Evolutionary conservation across 2,113 vertebrate species (phyloP).

Genomic region (Pterocles orientalis): DNA sequence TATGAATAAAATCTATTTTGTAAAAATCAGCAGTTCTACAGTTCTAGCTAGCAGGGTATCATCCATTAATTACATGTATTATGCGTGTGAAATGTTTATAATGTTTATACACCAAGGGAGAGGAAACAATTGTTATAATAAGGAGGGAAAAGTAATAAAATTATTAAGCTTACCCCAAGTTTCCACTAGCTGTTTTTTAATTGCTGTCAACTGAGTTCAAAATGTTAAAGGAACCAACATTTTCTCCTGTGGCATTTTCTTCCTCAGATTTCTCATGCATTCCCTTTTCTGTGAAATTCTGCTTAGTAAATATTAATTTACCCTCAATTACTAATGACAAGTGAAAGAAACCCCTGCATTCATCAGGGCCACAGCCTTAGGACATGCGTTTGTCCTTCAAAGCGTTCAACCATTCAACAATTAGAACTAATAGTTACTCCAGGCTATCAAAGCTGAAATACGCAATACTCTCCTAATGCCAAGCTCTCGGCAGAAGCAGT

Average conservation of each 20-base stretch:
- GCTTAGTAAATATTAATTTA: slow-evolving; percentile 80
- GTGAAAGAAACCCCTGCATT: slow-evolving; percentile 76
- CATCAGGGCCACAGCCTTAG: slow-evolving; percentile 64
- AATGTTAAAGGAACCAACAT: slow-evolving; percentile 3
- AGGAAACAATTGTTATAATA: neutral
- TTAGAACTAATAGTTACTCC: slow-evolving; percentile 84
- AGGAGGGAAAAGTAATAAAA: neutral
- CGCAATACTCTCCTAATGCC: neutral
- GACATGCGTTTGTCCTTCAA: slow-evolving; percentile 77
- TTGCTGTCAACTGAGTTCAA: slow-evolving; percentile 33
- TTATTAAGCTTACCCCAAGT: slow-evolving; percentile 8
- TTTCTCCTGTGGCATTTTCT: neutral
- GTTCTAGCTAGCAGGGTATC: neutral
- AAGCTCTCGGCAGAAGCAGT: neutral
- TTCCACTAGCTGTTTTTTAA: slow-evolving; percentile 23
- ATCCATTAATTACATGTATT: neutral
- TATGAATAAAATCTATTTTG: neutral
- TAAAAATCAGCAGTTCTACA: neutral
- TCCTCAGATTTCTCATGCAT: slow-evolving; percentile 39
- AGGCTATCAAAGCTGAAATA: slow-evolving; percentile 56
- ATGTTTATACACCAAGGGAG: neutral
- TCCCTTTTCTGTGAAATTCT: slow-evolving; percentile 66
- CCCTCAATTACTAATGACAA: slow-evolving; percentile 83
- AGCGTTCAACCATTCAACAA: slow-evolving; percentile 78
- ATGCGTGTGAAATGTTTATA: neutral